Evolutionary conservation across 2,113 vertebrate species (phyloP).

Genomic region (Chloebia gouldiae): DNA sequence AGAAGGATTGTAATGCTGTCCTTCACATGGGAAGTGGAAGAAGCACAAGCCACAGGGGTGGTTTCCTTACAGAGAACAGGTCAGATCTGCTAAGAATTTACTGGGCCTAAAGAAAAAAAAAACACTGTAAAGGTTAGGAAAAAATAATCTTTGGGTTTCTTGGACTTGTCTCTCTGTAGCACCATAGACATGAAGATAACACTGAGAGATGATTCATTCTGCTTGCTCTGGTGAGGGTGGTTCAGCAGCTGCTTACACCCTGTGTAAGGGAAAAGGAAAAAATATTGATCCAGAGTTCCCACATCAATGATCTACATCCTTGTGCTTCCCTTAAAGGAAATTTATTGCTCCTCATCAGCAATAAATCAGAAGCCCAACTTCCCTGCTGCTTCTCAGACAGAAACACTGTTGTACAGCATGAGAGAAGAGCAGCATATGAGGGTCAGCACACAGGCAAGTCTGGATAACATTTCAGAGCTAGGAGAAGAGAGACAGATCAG

Average conservation of each 20-base stretch:
- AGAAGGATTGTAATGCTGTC: background rate
- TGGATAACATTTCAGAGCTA: background rate
- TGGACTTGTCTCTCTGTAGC: background rate
- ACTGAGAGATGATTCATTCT: background rate
- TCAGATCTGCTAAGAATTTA: background rate
- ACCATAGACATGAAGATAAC: conserved; percentile 9
- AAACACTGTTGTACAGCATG: background rate
- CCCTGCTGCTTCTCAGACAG: conserved; percentile 29
- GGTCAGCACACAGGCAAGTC: background rate
- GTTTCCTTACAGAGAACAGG: background rate
- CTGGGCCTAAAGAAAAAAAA: background rate
- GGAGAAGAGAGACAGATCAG: background rate
- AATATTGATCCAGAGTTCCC: conserved; percentile 49
- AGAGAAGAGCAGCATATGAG: background rate
- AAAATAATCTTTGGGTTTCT: background rate
- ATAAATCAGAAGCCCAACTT: conserved; percentile 58
- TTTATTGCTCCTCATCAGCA: conserved; percentile 53
- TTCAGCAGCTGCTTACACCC: background rate
- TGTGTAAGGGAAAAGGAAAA: background rate
- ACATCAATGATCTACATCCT: conserved; percentile 63
- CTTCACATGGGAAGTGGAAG: background rate
- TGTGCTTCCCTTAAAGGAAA: conserved; percentile 55
- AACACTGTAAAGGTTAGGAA: background rate
- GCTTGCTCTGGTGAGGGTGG: background rate
- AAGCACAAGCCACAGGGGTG: background rate